A percentile compares a stretch with the other conserved stretches of the same genome.
Conservation (phyloP, 1,140 invertebrate species). For the Macrotrachela quadricornifera region DNA sequence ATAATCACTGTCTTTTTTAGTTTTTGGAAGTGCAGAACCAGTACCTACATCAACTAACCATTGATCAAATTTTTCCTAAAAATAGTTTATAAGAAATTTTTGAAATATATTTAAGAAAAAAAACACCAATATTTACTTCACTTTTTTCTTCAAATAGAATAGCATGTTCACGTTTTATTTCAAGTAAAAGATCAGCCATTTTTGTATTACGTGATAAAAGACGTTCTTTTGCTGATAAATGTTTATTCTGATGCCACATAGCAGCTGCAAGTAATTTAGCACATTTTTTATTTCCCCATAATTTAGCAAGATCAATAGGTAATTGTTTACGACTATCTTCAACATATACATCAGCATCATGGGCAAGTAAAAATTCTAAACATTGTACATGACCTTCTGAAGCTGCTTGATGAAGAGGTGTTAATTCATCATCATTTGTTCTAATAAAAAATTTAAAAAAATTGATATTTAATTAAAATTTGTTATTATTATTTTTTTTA, state of each 20-base stretch:
- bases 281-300: slow-evolving; percentile 29
- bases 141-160: background rate
- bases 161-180: slow-evolving; percentile 9
- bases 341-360: slow-evolving; percentile 19
- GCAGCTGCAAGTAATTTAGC: slow-evolving; percentile 17
- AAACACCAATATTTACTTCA: slow-evolving; percentile 7
- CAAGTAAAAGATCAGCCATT: slow-evolving; percentile 6
- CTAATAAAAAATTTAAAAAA: slow-evolving; percentile 10
- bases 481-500: background rate
- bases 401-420: slow-evolving; percentile 27
- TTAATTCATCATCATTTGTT: slow-evolving; percentile 26
- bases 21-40: background rate
- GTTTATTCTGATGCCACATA: background rate
- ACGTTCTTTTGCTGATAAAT: background rate
- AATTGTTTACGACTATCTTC: slow-evolving; percentile 21
- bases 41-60: slow-evolving; percentile 1
- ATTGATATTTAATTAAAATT: background rate
- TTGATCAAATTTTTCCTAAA: slow-evolving; percentile 1
- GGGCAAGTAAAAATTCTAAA: slow-evolving; percentile 23
- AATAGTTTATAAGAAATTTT: slow-evolving; percentile 1
- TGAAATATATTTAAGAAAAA: slow-evolving; percentile 5
- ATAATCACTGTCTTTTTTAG: background rate
- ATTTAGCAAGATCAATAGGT: slow-evolving; percentile 26
- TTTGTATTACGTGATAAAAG: slow-evolving; percentile 2
- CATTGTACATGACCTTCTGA: slow-evolving; percentile 28